These are phyloP conservation scores for Aleiodes alternator DNA, from an alignment of 2,888 invertebrate species.

Conservation along the genomic window DNA sequence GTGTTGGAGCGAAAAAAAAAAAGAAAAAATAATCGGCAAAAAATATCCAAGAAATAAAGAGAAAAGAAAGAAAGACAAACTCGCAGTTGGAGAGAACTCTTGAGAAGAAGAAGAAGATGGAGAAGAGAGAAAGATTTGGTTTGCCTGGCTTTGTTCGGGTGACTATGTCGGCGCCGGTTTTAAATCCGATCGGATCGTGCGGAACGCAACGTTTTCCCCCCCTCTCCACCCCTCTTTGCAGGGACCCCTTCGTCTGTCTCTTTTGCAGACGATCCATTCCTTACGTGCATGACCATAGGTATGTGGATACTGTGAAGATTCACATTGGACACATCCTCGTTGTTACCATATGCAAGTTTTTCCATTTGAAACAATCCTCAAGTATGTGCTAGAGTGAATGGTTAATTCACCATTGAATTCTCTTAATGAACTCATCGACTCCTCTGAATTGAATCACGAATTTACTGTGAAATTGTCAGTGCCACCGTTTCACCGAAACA, in stretches of 20 bases:
- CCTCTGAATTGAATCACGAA: conserved; percentile 3
- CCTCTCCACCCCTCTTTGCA: conserved; percentile 35
- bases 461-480: conserved; percentile 18
- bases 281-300: conserved; percentile 45
- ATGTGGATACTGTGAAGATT: conserved; percentile 27
- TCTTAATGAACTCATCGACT: not conserved
- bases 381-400: not conserved
- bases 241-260: conserved; percentile 30
- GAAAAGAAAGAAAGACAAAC: conserved; percentile 25
- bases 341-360: not conserved
- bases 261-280: conserved; percentile 39
- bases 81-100: conserved; percentile 13
- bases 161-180: conserved; percentile 40
- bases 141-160: conserved; percentile 37
- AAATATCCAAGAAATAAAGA: conserved; percentile 2
- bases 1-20: conserved; percentile 10
- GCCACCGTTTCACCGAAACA: conserved; percentile 7
- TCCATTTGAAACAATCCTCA: not conserved
- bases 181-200: conserved; percentile 52
- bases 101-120: conserved; percentile 9
- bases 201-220: conserved; percentile 49
- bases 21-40: conserved; percentile 8
- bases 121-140: conserved; percentile 19
- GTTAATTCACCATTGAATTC: not conserved
- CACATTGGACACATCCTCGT: conserved; percentile 22